phyloP scores from a whole-genome alignment of 2,888 invertebrate species.

The Eulithis testata region DNA sequence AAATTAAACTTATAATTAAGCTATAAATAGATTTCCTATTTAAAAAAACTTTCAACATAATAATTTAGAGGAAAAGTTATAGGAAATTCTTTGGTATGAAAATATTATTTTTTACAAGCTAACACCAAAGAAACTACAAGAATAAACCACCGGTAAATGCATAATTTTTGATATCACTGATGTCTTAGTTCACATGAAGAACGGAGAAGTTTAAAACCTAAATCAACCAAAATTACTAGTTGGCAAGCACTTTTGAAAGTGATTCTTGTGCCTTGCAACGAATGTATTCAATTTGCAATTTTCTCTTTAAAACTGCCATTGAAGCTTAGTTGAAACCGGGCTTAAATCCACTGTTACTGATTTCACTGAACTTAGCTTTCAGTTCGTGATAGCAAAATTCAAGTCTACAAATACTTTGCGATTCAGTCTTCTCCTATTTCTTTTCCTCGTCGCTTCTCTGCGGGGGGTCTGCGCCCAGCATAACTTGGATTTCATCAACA shows the following conservation, averaged over 20 bases:
- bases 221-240: slow-evolving; percentile 1
- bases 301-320: background rate
- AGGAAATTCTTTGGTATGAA: slow-evolving; percentile 67
- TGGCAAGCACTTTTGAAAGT: background rate
- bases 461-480: slow-evolving; percentile 71
- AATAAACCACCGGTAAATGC: slow-evolving; percentile 26
- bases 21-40: slow-evolving; percentile 25
- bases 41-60: too few species aligned
- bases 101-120: slow-evolving; percentile 54
- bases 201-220: background rate
- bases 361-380: slow-evolving; percentile 3
- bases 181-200: background rate
- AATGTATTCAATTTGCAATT: background rate
- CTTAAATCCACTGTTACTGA: background rate
- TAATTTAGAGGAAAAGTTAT: slow-evolving; percentile 37
- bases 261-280: background rate
- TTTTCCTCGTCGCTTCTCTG: slow-evolving; percentile 55
- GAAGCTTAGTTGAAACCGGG: too few species aligned
- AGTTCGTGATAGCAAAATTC: slow-evolving; percentile 29
- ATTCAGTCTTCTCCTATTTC: slow-evolving; percentile 69
- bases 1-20: slow-evolving; percentile 19
- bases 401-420: slow-evolving; percentile 57
- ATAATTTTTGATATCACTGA: background rate
- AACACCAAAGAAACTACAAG: slow-evolving; percentile 47
- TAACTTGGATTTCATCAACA: slow-evolving; percentile 86